phyloP scores from a whole-genome alignment of 1,140 invertebrate species.

The Agrypnia vestita region DNA sequence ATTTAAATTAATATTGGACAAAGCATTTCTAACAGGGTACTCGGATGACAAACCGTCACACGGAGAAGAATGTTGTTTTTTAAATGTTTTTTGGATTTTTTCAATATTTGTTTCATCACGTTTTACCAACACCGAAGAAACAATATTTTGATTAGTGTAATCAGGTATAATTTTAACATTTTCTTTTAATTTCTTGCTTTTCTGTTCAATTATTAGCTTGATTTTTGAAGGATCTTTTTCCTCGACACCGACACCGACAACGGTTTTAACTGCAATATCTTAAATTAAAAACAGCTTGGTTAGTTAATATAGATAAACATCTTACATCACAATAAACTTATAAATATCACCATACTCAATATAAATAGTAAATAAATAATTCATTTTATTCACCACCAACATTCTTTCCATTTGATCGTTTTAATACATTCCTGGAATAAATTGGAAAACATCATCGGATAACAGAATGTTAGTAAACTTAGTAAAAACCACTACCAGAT shows the following conservation, averaged over 20 bases:
- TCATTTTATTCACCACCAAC: too few species aligned
- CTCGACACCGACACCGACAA: neutral
- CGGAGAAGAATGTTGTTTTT: conserved; percentile 19
- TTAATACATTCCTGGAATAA: too few species aligned
- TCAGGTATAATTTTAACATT: conserved; percentile 20
- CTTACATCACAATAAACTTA: neutral
- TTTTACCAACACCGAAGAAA: conserved; percentile 4
- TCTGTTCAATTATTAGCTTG: conserved; percentile 18
- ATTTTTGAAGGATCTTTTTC: conserved; percentile 20
- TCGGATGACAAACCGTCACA: conserved; percentile 1
- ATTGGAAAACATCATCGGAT: too few species aligned
- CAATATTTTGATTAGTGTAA: conserved; percentile 27
- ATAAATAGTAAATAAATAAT: neutral
- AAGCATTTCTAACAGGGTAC: conserved; percentile 14
- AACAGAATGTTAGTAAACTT: too few species aligned
- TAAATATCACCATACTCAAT: neutral
- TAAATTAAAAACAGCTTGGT: neutral
- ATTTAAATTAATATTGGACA: conserved; percentile 32
- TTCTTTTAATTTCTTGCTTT: conserved; percentile 30
- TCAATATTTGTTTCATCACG: conserved; percentile 23
- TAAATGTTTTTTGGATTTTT: conserved; percentile 21
- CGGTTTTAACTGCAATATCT: conserved; percentile 27
- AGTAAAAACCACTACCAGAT: too few species aligned
- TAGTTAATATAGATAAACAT: too few species aligned
- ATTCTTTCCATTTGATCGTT: too few species aligned